Evolutionary conservation across 2,888 invertebrate genomes (phyloP).

Genomic region (Hirtodrosophila trivittata): DNA sequence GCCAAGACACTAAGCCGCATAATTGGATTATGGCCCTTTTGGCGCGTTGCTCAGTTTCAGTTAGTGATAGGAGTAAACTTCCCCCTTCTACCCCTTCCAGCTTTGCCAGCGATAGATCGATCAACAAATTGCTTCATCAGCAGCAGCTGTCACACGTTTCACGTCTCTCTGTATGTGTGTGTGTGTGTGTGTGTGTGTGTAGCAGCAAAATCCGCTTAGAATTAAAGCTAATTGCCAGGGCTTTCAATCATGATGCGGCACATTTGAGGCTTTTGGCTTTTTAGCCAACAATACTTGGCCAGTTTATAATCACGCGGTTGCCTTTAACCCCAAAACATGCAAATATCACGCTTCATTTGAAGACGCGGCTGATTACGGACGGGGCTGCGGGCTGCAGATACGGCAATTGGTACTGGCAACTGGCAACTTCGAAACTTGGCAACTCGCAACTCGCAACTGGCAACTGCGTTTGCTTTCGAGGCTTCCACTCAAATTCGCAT

Average conservation of each 20-base stretch:
- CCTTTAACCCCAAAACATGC: constrained; percentile 66
- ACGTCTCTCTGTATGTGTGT: constrained; percentile 1
- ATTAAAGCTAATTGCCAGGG: constrained; percentile 76
- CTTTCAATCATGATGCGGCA: constrained; percentile 67
- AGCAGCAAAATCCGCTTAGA: constrained; percentile 62
- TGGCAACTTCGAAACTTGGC: no score
- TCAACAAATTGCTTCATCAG: constrained; percentile 57
- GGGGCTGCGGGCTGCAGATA: background rate
- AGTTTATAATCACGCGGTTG: constrained; percentile 46
- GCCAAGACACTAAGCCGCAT: constrained; percentile 47
- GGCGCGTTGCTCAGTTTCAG: constrained; percentile 22
- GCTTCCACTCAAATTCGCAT: constrained; percentile 54
- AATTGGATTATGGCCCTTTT: constrained; percentile 65
- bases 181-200: constrained; percentile 1
- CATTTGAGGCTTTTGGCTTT: constrained; percentile 32
- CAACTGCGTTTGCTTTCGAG: constrained; percentile 18
- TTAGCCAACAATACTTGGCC: constrained; percentile 22
- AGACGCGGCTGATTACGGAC: constrained; percentile 22
- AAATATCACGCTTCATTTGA: constrained; percentile 64
- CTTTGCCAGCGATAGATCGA: constrained; percentile 45
- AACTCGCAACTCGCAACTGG: background rate
- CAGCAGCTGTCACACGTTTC: constrained; percentile 45
- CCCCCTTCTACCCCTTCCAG: background rate
- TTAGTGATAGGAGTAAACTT: constrained; percentile 5
- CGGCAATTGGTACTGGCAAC: no score